Evolutionary conservation across 2,113 vertebrate genomes (phyloP).

Genomic region (Eulemur macaco): DNA sequence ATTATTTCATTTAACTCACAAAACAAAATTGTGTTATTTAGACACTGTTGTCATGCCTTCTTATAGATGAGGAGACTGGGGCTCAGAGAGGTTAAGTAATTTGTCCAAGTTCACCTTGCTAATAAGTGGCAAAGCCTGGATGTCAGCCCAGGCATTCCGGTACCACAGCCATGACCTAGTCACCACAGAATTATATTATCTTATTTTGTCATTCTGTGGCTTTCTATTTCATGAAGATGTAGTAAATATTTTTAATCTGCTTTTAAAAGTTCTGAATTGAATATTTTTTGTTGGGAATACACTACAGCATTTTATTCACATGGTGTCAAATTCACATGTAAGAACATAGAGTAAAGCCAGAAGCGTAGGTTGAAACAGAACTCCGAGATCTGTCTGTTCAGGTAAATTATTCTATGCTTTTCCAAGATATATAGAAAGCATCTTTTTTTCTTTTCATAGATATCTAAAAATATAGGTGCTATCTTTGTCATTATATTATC

Average conservation of each 20-base stretch:
- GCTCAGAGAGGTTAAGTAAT: not conserved
- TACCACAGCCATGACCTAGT: not conserved
- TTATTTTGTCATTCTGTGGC: not conserved
- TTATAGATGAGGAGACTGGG: not conserved
- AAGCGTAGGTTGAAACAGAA: not conserved
- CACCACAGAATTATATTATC: not conserved
- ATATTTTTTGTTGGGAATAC: not conserved
- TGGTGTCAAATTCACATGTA: not conserved
- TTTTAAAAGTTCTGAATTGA: conserved; percentile 15
- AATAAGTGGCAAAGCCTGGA: not conserved
- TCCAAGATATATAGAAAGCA: not conserved
- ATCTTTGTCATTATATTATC: not conserved
- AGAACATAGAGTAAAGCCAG: not conserved
- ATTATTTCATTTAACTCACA: not conserved
- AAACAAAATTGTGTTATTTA: not conserved
- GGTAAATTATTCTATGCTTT: not conserved
- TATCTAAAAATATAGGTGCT: not conserved
- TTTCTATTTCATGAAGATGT: not conserved
- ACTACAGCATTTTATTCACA: not conserved
- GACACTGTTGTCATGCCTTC: not conserved
- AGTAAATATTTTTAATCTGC: not conserved
- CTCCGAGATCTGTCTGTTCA: not conserved
- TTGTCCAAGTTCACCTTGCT: not conserved
- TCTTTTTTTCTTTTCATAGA: not conserved
- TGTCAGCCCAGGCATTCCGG: not conserved